Conservation (phyloP, 2,888 invertebrate genomes). For the Falcaria lacertinaria region DNA sequence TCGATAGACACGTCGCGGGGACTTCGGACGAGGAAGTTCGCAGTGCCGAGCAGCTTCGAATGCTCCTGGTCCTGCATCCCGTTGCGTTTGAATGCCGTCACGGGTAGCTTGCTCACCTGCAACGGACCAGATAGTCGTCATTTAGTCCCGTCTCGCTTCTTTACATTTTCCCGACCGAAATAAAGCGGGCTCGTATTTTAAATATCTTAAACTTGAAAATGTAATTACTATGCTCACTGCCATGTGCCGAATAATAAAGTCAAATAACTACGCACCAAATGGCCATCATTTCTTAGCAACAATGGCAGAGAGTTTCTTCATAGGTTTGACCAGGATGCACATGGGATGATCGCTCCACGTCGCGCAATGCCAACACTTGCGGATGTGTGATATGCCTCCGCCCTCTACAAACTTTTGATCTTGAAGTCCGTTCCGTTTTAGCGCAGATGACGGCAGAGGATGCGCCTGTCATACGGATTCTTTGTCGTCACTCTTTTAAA, state of each 20-base stretch:
- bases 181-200: background rate
- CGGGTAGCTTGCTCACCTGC: constrained; percentile 65
- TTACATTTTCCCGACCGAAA: background rate
- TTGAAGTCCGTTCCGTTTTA: constrained; percentile 68
- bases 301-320: constrained; percentile 56
- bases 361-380: constrained; percentile 55
- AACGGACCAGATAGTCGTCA: constrained; percentile 54
- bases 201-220: background rate
- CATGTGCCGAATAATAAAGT: constrained; percentile 8
- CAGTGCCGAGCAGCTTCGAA: constrained; percentile 54
- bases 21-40: constrained; percentile 57
- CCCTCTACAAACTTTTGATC: constrained; percentile 59
- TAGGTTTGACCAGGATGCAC: constrained; percentile 46
- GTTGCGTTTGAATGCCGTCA: constrained; percentile 69
- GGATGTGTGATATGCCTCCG: constrained; percentile 60
- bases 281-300: constrained; percentile 41
- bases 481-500: constrained; percentile 8
- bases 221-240: constrained; percentile 4
- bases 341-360: constrained; percentile 48
- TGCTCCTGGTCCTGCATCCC: constrained; percentile 73
- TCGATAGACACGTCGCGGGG: constrained; percentile 58
- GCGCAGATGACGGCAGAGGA: constrained; percentile 58
- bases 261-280: constrained; percentile 39
- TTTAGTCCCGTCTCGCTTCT: constrained; percentile 31
- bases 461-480: constrained; percentile 48